Evolutionary conservation across 2,888 invertebrate genomes (phyloP).

Genomic region (Acutogordius australiensis): DNA sequence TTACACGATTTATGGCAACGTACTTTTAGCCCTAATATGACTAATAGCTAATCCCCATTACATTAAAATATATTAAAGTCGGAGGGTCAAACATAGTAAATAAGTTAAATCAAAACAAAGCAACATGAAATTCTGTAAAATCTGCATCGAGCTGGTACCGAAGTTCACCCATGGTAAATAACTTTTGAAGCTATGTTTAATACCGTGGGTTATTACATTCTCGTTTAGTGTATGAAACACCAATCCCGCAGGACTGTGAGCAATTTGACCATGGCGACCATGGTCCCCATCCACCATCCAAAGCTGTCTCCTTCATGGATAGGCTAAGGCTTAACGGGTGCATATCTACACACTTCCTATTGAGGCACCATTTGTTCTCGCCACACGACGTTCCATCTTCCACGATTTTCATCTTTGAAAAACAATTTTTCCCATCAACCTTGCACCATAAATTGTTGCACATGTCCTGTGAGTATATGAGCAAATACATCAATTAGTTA

Average conservation of each 20-base stretch:
- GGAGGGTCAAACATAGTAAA: too few relatives aligned
- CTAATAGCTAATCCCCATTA: too few relatives aligned
- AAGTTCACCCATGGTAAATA: too few relatives aligned
- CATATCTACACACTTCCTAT: background rate
- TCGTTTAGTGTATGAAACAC: constrained; percentile 41
- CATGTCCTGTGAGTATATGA: background rate
- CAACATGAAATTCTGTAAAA: too few relatives aligned
- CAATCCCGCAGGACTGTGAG: constrained; percentile 53
- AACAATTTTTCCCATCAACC: background rate
- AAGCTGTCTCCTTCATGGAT: constrained; percentile 13
- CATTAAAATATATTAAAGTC: background rate
- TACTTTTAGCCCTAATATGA: too few relatives aligned
- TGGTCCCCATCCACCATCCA: constrained; percentile 26
- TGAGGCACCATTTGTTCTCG: background rate
- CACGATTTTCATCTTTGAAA: background rate
- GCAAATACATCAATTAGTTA: too few relatives aligned
- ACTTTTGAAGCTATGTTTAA: too few relatives aligned
- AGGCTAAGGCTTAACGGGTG: background rate
- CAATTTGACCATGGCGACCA: constrained; percentile 35
- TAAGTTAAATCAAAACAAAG: too few relatives aligned
- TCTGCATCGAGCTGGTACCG: too few relatives aligned
- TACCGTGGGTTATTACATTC: constrained; percentile 42
- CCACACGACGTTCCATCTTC: constrained; percentile 1
- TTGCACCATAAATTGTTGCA: constrained; percentile 8
- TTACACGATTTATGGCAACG: too few relatives aligned